These are phyloP conservation scores for Trematomus bernacchii DNA, from an alignment of 2,797 vertebrate genomes.

Conservation along the genomic window DNA sequence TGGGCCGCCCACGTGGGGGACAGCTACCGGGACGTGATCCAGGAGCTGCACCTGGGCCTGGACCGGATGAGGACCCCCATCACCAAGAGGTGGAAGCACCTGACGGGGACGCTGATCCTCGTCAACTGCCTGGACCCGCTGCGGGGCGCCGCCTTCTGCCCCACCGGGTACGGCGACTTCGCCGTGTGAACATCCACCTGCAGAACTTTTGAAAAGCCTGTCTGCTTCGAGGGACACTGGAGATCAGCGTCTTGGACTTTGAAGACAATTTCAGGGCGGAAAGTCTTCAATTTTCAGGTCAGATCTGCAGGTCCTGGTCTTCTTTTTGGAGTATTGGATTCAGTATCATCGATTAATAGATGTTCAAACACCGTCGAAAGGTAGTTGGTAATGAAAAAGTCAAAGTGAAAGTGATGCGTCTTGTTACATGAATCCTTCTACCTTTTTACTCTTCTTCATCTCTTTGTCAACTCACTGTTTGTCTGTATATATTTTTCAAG, in stretches of 20 bases:
- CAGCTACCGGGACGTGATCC: slow-evolving; percentile 96
- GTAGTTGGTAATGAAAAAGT: no score
- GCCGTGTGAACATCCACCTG: slow-evolving; percentile 83
- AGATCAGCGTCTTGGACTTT: neutral
- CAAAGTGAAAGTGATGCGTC: neutral
- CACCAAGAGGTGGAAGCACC: slow-evolving; percentile 97
- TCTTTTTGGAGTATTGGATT: neutral
- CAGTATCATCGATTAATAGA: no score
- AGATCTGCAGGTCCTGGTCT: neutral
- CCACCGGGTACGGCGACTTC: slow-evolving; percentile 89
- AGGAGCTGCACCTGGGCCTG: slow-evolving; percentile 94
- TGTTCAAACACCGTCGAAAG: no score
- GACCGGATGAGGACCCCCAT: slow-evolving; percentile 98
- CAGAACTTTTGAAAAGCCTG: neutral
- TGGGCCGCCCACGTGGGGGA: slow-evolving; percentile 96
- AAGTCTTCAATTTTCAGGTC: neutral
- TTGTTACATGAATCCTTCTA: neutral
- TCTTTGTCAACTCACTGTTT: slow-evolving; percentile 1
- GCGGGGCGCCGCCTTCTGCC: slow-evolving; percentile 92
- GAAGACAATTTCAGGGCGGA: no score
- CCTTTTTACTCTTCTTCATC: neutral
- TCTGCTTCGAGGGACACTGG: slow-evolving; percentile 1
- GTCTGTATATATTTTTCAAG: neutral
- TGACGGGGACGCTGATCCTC: slow-evolving; percentile 94
- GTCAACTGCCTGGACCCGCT: slow-evolving; percentile 94